phyloP scores from a whole-genome alignment of 1,140 invertebrate species.

The Lucilia sericata region DNA sequence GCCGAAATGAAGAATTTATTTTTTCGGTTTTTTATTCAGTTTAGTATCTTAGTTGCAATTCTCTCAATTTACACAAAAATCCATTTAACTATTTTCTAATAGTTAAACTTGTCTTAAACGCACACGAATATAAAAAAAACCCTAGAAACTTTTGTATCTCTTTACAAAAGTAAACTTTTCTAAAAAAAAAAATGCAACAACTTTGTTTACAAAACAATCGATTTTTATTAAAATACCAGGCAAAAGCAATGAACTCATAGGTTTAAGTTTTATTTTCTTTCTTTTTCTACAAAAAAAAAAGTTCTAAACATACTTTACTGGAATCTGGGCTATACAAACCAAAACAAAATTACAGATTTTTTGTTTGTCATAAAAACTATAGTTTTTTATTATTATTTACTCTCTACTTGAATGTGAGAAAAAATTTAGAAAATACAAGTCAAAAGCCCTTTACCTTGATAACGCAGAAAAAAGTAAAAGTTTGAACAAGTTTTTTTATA shows the following conservation, averaged over 20 bases:
- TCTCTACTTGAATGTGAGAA: neutral
- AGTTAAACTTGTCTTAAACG: slow-evolving; percentile 23
- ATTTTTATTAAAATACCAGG: neutral
- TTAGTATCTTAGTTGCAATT: neutral
- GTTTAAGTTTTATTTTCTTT: neutral
- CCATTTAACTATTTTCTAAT: neutral
- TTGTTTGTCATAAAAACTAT: neutral
- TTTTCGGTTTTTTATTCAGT: neutral
- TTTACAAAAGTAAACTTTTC: neutral
- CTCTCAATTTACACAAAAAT: neutral
- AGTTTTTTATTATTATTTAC: neutral
- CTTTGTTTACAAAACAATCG: slow-evolving; percentile 16
- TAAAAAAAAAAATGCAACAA: neutral
- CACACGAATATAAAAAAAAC: neutral
- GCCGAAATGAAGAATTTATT: neutral
- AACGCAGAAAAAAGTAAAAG: neutral
- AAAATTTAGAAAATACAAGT: neutral
- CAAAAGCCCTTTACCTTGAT: slow-evolving; percentile 26
- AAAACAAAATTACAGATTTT: neutral
- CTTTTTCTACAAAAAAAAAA: neutral
- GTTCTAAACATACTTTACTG: neutral
- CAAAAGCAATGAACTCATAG: slow-evolving; percentile 1
- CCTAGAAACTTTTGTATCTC: neutral
- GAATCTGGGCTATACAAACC: neutral
- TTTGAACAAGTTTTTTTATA: neutral